Evolutionary conservation across 2,888 invertebrate species (phyloP), one percentile per base, ranked within the genome.

Genomic region (Melieria omissa): DNA sequence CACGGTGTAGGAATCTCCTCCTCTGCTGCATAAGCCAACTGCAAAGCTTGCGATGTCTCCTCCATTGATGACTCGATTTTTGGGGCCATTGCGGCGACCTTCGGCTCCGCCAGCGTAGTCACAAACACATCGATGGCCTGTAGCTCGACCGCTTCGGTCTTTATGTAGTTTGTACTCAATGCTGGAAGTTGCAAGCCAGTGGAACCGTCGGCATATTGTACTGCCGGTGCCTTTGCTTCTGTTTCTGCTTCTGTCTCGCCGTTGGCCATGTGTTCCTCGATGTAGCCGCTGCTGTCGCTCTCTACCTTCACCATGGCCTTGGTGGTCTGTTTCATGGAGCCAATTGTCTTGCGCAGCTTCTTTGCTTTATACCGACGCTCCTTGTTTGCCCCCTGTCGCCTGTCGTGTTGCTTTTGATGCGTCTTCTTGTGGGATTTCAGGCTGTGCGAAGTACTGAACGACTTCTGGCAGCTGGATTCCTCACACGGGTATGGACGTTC

Each of bases 381-480:
- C 9, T 75, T 77, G 58, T 69, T 72, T 45, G 54, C 55, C 12
- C 45, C 5, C 77, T 69, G 61, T 47, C 67, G 60, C 6, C 60
- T 49, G 10, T 60, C 52, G 44, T 16, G 67, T 73, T 83, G 85
- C 78, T 88, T 89, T 83, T 91, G 91, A 81, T 96, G 95, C 67
- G 92, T 93, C 84, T 90, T 92, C 57, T 91, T 89, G 82, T 96
- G 96, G 54, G 93, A 91, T 81, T 93, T 93, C 4, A 96, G 88
- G 83, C 94, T 95, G 80, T 95, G 93, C n/a, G 93, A 91, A 0
- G 95, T 94, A 8, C 95, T 93, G 86, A 96, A 96, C 0, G 94
- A 91, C 79, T 93, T 90, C 42, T 90, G 90, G 83, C 96, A 96
- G 73, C 90, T 90, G 1, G 86, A 87, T 76, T 90, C 89, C 69